Percentiles rank a stretch among this genome's conserved stretches.
Conservation (phyloP, 1,140 invertebrate genomes). For the Idris sp. region DNA sequence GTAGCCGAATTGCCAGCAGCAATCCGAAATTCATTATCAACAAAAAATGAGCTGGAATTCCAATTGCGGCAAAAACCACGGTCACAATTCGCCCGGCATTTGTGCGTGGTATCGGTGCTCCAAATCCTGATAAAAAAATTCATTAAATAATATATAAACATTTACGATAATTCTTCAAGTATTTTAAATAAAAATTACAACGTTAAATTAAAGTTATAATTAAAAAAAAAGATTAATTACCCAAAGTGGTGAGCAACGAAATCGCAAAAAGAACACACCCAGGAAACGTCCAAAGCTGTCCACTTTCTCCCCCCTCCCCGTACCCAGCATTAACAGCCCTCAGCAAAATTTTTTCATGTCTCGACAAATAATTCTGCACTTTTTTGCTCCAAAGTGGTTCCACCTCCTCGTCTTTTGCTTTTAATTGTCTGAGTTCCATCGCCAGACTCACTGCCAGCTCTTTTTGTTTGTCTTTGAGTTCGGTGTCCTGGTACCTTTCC, state of each 20-base stretch:
- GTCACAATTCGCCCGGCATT: slow-evolving; percentile 80
- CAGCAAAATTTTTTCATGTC: slow-evolving; percentile 79
- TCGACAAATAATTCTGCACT: slow-evolving; percentile 78
- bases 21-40: slow-evolving; percentile 82
- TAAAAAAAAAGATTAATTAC: slow-evolving; percentile 67
- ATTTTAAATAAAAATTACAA: neutral
- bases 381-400: slow-evolving; percentile 78
- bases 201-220: too few species aligned
- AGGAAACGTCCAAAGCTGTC: slow-evolving; percentile 81
- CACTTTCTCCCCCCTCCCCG: slow-evolving; percentile 77
- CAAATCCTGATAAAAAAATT: slow-evolving; percentile 77
- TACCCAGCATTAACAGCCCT: slow-evolving; percentile 79
- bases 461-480: slow-evolving; percentile 77
- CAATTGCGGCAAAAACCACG: slow-evolving; percentile 80
- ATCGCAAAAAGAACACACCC: slow-evolving; percentile 82
- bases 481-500: slow-evolving; percentile 77
- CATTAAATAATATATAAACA: neutral
- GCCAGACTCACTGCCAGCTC: slow-evolving; percentile 78
- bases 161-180: neutral
- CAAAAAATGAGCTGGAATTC: slow-evolving; percentile 82
- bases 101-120: slow-evolving; percentile 81
- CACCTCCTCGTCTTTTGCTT: slow-evolving; percentile 70
- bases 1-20: slow-evolving; percentile 78
- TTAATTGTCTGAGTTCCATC: slow-evolving; percentile 78
- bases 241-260: slow-evolving; percentile 81